Percentiles rank a stretch among this genome's conserved stretches.
phyloP scores from a whole-genome alignment of 2,888 invertebrate genomes.

The Mesopsocus fuscifrons region DNA sequence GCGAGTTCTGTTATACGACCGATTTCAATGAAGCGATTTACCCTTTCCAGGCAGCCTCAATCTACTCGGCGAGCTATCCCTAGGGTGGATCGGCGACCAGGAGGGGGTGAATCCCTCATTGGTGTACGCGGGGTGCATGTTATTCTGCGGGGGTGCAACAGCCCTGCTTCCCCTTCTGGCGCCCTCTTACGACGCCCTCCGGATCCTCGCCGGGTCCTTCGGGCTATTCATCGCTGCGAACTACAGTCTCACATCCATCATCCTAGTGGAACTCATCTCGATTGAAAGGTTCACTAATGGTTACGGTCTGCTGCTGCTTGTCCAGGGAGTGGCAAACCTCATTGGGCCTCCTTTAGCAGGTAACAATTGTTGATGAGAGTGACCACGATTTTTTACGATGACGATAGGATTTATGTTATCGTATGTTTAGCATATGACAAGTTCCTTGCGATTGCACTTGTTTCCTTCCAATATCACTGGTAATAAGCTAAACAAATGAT shows the following conservation, averaged over 20 bases:
- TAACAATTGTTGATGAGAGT: constrained; percentile 23
- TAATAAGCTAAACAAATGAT: too few species aligned
- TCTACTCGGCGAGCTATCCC: constrained; percentile 67
- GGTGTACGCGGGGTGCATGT: constrained; percentile 68
- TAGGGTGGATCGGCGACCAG: constrained; percentile 78
- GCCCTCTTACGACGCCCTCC: constrained; percentile 34
- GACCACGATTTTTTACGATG: background rate
- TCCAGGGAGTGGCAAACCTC: constrained; percentile 78
- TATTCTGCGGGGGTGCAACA: constrained; percentile 45
- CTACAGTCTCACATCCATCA: constrained; percentile 78
- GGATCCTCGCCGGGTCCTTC: constrained; percentile 53
- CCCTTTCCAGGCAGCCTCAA: constrained; percentile 43
- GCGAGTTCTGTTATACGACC: too few species aligned
- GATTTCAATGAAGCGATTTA: too few species aligned
- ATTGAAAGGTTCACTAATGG: constrained; percentile 80
- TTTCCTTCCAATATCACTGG: too few species aligned
- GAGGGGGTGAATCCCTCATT: constrained; percentile 53
- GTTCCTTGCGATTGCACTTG: too few species aligned
- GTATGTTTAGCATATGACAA: too few species aligned
- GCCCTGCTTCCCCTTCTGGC: constrained; percentile 42
- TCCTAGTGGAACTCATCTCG: constrained; percentile 76
- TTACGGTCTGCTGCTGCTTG: constrained; percentile 68
- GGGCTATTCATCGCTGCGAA: constrained; percentile 83
- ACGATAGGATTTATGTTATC: too few species aligned
- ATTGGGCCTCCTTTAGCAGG: constrained; percentile 82